A percentile compares a stretch with the other conserved stretches of the same genome.
phyloP scores from a whole-genome alignment of 23 tunicate species.

The Ascidia mentula region DNA sequence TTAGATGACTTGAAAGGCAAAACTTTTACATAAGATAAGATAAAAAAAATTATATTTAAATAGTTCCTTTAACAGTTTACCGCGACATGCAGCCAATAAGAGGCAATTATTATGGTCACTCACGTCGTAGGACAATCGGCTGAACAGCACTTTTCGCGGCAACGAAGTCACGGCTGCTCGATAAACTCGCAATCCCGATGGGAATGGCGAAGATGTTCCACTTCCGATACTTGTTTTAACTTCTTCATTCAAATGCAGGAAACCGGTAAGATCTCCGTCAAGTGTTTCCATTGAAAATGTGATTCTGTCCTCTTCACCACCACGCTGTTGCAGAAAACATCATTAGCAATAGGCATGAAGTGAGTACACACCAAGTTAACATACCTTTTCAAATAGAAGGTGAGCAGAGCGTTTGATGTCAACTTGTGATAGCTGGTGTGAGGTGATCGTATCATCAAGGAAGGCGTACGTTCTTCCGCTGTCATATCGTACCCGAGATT shows the following conservation, averaged over 20 bases:
- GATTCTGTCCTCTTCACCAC: background rate
- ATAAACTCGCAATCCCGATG: conserved; percentile 25
- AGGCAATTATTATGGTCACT: too few relatives aligned
- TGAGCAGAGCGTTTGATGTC: conserved; percentile 24
- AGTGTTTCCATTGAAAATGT: background rate
- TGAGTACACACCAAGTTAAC: background rate
- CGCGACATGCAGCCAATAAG: too few relatives aligned
- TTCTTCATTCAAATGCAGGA: conserved; percentile 9
- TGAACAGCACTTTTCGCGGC: conserved; percentile 2
- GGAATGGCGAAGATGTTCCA: conserved; percentile 17
- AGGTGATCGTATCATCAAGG: conserved; percentile 4
- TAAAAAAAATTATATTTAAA: too few relatives aligned
- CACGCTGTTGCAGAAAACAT: background rate
- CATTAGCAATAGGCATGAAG: background rate
- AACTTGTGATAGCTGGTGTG: background rate
- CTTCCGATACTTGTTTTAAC: conserved; percentile 1
- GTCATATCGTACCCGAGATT: background rate
- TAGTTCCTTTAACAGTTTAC: too few relatives aligned
- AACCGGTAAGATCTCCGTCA: conserved; percentile 29
- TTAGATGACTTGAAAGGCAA: too few relatives aligned
- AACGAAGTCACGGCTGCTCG: conserved; percentile 1
- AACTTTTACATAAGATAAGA: too few relatives aligned
- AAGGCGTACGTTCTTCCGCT: conserved; percentile 18
- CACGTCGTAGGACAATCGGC: conserved; percentile 7
- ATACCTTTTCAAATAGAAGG: conserved; percentile 23